Conservation (phyloP, 2,113 vertebrate species). For the Strigops habroptila region DNA sequence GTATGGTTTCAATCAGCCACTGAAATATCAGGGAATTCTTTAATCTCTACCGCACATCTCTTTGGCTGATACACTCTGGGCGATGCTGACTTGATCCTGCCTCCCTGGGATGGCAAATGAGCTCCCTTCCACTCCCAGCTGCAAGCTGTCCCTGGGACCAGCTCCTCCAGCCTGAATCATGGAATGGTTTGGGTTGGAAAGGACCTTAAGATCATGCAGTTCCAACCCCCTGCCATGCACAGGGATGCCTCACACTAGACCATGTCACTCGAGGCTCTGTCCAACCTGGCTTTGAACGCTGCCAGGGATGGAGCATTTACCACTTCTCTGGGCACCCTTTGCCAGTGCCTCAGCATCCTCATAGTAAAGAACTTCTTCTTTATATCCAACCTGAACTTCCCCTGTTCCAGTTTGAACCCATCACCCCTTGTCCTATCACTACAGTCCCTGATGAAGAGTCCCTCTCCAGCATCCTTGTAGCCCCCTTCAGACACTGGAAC, state of each 20-base stretch:
- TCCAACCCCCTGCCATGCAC: background rate
- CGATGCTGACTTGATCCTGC: accelerated
- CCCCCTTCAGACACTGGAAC: background rate
- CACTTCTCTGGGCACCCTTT: background rate
- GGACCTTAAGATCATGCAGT: background rate
- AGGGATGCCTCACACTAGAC: background rate
- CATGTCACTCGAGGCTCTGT: background rate
- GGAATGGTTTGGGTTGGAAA: background rate
- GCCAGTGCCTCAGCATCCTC: background rate
- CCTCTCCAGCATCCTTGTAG: background rate
- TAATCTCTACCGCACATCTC: background rate
- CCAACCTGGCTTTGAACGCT: background rate
- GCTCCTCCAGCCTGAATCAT: background rate
- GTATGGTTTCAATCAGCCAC: background rate
- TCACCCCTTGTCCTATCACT: background rate
- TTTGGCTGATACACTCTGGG: background rate
- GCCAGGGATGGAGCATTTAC: background rate
- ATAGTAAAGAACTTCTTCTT: background rate
- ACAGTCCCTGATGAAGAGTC: background rate
- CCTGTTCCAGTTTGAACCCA: background rate
- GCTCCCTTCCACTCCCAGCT: background rate
- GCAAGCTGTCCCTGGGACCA: background rate
- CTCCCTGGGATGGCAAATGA: background rate
- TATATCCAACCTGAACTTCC: background rate
- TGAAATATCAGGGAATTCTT: background rate